These are phyloP conservation scores for Colletes collaris DNA, from an alignment of 2,888 invertebrate genomes.

Conservation along the genomic window DNA sequence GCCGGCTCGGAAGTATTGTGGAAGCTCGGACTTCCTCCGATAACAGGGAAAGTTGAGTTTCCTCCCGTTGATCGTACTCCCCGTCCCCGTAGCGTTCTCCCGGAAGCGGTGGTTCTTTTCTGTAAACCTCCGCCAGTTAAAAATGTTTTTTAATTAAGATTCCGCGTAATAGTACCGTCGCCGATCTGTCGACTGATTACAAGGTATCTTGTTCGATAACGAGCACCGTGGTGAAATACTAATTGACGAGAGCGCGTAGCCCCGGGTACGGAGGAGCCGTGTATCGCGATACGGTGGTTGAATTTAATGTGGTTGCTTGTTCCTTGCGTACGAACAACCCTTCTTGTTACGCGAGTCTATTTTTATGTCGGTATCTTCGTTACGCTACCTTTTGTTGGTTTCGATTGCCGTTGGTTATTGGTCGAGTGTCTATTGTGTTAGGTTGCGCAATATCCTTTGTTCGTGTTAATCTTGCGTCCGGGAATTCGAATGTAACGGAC, in stretches of 20 bases:
- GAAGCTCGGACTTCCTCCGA: slow-evolving; percentile 50
- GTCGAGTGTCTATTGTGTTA: too few relatives aligned
- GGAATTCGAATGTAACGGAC: too few relatives aligned
- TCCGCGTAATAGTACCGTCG: background rate
- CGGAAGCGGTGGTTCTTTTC: slow-evolving; percentile 6
- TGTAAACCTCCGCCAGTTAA: slow-evolving; percentile 27
- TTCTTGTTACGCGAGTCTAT: background rate
- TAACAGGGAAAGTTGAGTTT: slow-evolving; percentile 59
- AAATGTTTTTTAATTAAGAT: slow-evolving; percentile 51
- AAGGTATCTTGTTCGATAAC: slow-evolving; percentile 13
- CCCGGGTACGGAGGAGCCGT: background rate
- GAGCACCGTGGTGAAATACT: slow-evolving; percentile 12
- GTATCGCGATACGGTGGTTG: background rate
- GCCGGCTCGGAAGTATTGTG: slow-evolving; percentile 38
- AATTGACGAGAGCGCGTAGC: slow-evolving; percentile 14
- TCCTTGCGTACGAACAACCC: background rate
- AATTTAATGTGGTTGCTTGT: background rate
- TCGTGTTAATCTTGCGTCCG: too few relatives aligned
- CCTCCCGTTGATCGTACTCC: slow-evolving; percentile 38
- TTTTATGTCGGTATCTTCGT: too few relatives aligned
- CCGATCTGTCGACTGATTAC: slow-evolving; percentile 11
- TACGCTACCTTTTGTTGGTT: too few relatives aligned
- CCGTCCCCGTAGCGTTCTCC: background rate
- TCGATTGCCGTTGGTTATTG: too few relatives aligned
- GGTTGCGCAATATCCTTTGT: too few relatives aligned